These are phyloP conservation scores for Cygnus atratus DNA, from an alignment of 2,113 vertebrate species.

Conservation along the genomic window DNA sequence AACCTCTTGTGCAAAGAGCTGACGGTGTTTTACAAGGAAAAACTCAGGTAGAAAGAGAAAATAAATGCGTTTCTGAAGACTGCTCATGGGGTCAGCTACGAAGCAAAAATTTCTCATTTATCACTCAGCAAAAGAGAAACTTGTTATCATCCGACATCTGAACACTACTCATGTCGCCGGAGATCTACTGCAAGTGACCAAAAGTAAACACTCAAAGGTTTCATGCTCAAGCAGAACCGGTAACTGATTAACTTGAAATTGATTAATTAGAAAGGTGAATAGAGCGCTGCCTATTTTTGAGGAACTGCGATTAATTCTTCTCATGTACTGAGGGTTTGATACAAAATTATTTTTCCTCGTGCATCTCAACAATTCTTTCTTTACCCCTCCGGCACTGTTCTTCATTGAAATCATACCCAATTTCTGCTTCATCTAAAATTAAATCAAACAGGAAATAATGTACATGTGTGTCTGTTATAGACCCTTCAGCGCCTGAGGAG, in stretches of 20 bases:
- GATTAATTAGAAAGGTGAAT: background rate
- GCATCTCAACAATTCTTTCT: background rate
- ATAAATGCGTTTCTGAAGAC: background rate
- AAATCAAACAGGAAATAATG: constrained; percentile 18
- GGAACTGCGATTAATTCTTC: background rate
- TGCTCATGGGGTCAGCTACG: background rate
- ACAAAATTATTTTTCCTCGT: background rate
- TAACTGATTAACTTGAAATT: background rate
- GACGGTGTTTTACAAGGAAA: background rate
- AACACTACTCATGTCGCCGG: background rate
- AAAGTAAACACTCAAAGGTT: background rate
- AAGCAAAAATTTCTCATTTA: background rate
- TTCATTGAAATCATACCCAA: constrained; percentile 17
- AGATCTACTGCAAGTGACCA: background rate
- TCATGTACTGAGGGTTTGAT: background rate
- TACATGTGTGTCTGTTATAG: background rate
- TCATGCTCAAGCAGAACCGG: background rate
- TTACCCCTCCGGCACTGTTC: background rate
- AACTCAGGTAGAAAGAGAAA: background rate
- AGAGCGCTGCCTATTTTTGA: background rate
- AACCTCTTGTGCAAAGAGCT: constrained; percentile 15
- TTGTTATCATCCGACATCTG: background rate
- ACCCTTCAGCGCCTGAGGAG: background rate
- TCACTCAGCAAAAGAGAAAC: background rate
- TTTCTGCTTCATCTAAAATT: constrained; percentile 1